Evolutionary conservation across 2,113 vertebrate genomes (phyloP), one percentile per base, ranked within the genome.

Genomic region (Amazona guildingii): DNA sequence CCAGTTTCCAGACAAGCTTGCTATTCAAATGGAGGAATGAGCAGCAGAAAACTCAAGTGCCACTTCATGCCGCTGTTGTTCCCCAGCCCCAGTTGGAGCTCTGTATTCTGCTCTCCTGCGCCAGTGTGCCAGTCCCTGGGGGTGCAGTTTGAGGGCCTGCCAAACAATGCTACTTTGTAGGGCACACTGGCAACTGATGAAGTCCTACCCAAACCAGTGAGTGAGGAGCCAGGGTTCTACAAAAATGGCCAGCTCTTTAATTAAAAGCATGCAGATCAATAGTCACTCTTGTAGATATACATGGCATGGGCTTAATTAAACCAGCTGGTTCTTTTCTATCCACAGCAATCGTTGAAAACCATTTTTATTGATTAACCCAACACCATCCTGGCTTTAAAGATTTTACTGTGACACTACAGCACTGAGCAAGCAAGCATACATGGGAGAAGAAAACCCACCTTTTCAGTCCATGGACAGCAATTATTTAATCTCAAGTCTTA

Each of bases 311-410:
- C 43, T 93, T 93, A 90, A 95, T 92, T 70, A 90, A 97, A 88
- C 35, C 39, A 88, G 37, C 74, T 94, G 39, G 33, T 51, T 70
- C 13, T 89, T 83, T 84, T 91, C 67, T 87, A 84, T 82, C 57
- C 73, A 89, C 18, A 70, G 39, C 39, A 88, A 90, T 93, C 76
- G 83, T 86, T 86, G 41, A 69, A 91, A 95, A 87, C 10, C 21
- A 80, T 83, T 95, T 94, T 92, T n/a, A 87, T 31, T 77, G 66
- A 91, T 91, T 69, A 94, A 80, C 46, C 12, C 70, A 84, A 84
- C 0, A 6, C 44, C 43, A 91, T 48, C 51, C 43, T 41, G 41
- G 24, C n/a, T 73, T 63, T 80, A 28, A 69, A 49, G 54, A 63
- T 51, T 61, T 91, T 29, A 48, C 13, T 11, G 0, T 11, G 77